Evolutionary conservation across 2,888 invertebrate species (phyloP), one percentile per base, ranked within the genome.

Genomic region (Pasiphila rectangulata): DNA sequence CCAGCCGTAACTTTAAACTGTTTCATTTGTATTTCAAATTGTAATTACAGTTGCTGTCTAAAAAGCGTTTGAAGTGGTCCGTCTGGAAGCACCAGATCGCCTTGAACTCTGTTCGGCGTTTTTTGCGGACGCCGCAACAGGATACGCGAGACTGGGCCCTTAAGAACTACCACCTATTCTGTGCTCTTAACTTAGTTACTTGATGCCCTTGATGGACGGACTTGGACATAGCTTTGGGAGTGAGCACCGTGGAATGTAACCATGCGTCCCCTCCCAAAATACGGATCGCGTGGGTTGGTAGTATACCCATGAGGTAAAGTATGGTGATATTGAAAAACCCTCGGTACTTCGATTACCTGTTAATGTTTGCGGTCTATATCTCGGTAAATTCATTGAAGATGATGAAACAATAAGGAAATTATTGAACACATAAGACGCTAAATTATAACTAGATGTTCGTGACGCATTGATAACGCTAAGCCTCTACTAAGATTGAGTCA

Each of bases 61-160:
- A 53, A 49, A 51, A 60, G 59, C 61, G 56, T 62, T 59, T 56
- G 55, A 60, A 63, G 51, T 58, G 56, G 63, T 54, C 56, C 52
- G 60, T 64, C 65, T 72, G 75, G 83, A 73, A 83, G 69, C 78
- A 80, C 82, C 76, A 67, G 87, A 71, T 87, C 51, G 75, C 87
- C 87, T 88, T 88, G 87, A 88, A 87, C 87, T 87, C 63, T 75
- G 74, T 72, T 81, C 82, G 75, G 79, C 73, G 79, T 85, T 87
- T 88, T 87, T 87, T 86, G 83, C 80, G 66, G 58, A 59, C 63
- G 69, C 71, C 66, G 72, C 78, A 83, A 79, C 85, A 84, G 86
- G 85, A 86, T 85, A 80, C 78, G 69, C 64, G 61, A 63, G 69
- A 23, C 27, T 21, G 56, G 72, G 76, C 80, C 83, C 80, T 82